phyloP scores from a whole-genome alignment of 2,113 vertebrate species.

The Epinephelus moara region DNA sequence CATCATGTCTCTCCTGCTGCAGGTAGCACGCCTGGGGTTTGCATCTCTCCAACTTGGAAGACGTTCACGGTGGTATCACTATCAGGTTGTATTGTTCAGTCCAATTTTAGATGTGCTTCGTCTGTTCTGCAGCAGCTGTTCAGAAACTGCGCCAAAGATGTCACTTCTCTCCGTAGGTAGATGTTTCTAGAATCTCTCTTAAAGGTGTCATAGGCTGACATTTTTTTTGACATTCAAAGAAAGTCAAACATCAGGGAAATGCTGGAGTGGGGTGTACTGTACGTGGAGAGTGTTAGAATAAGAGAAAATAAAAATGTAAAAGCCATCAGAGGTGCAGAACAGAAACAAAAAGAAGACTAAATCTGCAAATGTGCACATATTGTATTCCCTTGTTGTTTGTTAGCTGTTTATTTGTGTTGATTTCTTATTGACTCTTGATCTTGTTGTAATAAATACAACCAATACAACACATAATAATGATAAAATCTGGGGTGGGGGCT shows the following conservation, averaged over 20 bases:
- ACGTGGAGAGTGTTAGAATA: too few relatives aligned
- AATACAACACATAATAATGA: too few relatives aligned
- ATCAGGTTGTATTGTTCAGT: slow-evolving; percentile 71
- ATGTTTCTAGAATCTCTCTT: not conserved
- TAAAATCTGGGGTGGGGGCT: too few relatives aligned
- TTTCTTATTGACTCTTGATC: too few relatives aligned
- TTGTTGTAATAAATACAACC: too few relatives aligned
- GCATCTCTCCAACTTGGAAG: slow-evolving; percentile 18
- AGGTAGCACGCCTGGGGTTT: slow-evolving; percentile 7
- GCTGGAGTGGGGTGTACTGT: too few relatives aligned
- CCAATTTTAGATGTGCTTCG: slow-evolving; percentile 74
- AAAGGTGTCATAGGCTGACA: not conserved
- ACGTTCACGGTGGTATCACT: slow-evolving; percentile 32
- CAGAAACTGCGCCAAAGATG: slow-evolving; percentile 45
- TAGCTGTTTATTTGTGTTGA: too few relatives aligned
- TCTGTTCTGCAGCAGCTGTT: slow-evolving; percentile 72
- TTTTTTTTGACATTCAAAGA: not conserved
- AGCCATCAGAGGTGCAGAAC: too few relatives aligned
- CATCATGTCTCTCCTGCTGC: not conserved
- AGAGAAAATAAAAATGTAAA: too few relatives aligned
- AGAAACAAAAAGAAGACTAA: too few relatives aligned
- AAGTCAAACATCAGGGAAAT: not conserved
- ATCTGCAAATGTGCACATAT: too few relatives aligned
- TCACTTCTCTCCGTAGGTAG: slow-evolving; percentile 2
- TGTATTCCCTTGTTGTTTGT: too few relatives aligned